Percentiles rank a stretch among this genome's conserved stretches.
These are phyloP conservation scores for Odontamblyopus lacepedii DNA, from an alignment of 2,797 vertebrate genomes.

Conservation along the genomic window DNA sequence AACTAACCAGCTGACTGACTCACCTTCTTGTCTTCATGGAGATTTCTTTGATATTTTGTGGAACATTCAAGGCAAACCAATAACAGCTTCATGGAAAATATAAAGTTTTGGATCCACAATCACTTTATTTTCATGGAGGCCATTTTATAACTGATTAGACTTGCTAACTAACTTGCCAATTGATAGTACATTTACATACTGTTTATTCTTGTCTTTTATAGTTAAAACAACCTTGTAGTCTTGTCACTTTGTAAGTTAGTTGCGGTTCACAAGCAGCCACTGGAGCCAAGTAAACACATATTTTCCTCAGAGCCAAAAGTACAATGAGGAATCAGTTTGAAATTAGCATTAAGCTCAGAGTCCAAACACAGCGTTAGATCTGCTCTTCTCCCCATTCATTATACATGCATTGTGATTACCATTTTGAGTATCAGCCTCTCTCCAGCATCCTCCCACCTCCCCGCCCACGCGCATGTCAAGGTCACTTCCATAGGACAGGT, in stretches of 20 bases:
- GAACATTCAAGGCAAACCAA: neutral
- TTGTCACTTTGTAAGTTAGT: constrained; percentile 3
- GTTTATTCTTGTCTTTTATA: neutral
- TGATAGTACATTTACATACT: neutral
- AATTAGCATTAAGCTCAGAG: constrained; percentile 10
- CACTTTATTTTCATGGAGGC: neutral
- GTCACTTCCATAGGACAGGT: constrained; percentile 62
- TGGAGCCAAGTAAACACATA: neutral
- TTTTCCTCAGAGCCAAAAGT: constrained; percentile 5
- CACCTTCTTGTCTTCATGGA: neutral
- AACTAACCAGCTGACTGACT: neutral
- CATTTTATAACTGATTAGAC: neutral
- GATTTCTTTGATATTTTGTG: neutral
- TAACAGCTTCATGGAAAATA: neutral
- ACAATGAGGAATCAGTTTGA: neutral
- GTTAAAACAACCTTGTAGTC: neutral
- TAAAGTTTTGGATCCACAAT: neutral
- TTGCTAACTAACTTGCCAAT: neutral
- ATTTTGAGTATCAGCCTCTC: constrained; percentile 58
- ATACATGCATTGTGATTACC: constrained; percentile 71
- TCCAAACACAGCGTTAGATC: constrained; percentile 38
- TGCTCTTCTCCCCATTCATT: constrained; percentile 63
- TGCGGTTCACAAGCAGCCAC: neutral
- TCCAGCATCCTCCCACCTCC: constrained; percentile 47
- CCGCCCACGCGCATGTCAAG: constrained; percentile 42